These are phyloP conservation scores for Paralichthys olivaceus DNA, from an alignment of 2,113 vertebrate genomes.

Conservation along the genomic window DNA sequence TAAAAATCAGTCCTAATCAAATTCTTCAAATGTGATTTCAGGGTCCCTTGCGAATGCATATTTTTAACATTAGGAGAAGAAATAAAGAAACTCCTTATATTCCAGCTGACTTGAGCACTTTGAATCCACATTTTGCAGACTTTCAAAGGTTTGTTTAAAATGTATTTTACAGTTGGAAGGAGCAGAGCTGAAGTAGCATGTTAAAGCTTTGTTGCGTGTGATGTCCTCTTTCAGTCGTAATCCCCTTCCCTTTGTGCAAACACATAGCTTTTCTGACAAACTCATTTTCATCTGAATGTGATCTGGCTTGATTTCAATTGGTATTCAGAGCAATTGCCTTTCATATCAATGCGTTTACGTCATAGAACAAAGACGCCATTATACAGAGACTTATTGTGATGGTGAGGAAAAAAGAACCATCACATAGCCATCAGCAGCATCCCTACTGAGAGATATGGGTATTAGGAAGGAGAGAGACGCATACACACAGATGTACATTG, in stretches of 20 bases:
- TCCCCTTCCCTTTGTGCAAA: constrained; percentile 67
- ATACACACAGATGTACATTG: constrained; percentile 10
- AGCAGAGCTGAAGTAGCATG: constrained; percentile 34
- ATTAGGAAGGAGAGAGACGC: constrained; percentile 72
- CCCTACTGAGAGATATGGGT: constrained; percentile 66
- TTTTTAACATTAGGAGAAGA: constrained; percentile 2
- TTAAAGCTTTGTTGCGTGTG: constrained; percentile 49
- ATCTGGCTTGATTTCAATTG: constrained; percentile 81
- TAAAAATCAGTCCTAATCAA: constrained; percentile 34
- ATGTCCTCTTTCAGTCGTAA: constrained; percentile 61
- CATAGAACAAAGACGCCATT: constrained; percentile 77
- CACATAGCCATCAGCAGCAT: constrained; percentile 72
- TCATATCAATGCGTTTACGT: constrained; percentile 80
- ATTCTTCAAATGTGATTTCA: constrained; percentile 30
- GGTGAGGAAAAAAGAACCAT: constrained; percentile 61
- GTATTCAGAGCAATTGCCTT: constrained; percentile 76
- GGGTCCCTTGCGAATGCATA: background rate
- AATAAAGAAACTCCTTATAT: constrained; percentile 15
- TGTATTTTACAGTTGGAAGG: constrained; percentile 42
- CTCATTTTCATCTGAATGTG: constrained; percentile 77
- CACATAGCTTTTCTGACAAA: constrained; percentile 76
- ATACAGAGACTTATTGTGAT: constrained; percentile 72
- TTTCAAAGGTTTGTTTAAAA: constrained; percentile 38
- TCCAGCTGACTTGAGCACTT: constrained; percentile 22
- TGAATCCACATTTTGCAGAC: constrained; percentile 11